phyloP scores from a whole-genome alignment of 2,113 vertebrate species.

The Eleginops maclovinus region DNA sequence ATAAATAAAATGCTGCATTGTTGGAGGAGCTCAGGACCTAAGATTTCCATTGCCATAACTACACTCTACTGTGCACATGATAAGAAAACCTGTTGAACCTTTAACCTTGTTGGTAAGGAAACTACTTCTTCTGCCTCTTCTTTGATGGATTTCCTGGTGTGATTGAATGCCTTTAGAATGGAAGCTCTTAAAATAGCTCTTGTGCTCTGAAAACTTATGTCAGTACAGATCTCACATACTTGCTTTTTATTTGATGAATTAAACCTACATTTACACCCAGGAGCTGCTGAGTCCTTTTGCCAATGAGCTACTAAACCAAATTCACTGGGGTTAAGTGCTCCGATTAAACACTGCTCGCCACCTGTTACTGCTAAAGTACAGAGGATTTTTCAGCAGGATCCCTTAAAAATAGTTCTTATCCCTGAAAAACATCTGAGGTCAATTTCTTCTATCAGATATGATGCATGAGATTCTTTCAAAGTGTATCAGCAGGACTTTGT shows the following conservation, averaged over 20 bases:
- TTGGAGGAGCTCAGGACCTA: too few relatives aligned
- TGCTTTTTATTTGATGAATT: slow-evolving; percentile 7
- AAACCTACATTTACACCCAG: neutral
- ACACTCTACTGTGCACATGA: too few relatives aligned
- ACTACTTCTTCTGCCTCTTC: too few relatives aligned
- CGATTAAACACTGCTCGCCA: neutral
- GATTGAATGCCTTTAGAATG: neutral
- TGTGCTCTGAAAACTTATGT: neutral
- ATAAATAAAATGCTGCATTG: too few relatives aligned
- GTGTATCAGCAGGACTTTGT: neutral
- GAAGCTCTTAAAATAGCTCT: slow-evolving; percentile 6
- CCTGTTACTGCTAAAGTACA: neutral
- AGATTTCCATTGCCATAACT: too few relatives aligned
- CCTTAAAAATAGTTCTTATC: neutral
- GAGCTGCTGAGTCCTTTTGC: neutral
- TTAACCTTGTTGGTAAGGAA: neutral
- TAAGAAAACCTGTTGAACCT: too few relatives aligned
- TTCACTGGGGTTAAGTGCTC: neutral
- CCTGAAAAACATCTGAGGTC: neutral
- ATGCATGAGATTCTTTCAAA: neutral
- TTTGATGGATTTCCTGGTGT: too few relatives aligned
- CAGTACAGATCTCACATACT: neutral
- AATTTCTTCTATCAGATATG: neutral
- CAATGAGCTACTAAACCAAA: neutral
- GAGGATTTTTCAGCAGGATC: neutral